Evolutionary conservation across 2,888 invertebrate genomes (phyloP), one percentile per base, ranked within the genome.

Genomic region (Nesidiocoris tenuis): DNA sequence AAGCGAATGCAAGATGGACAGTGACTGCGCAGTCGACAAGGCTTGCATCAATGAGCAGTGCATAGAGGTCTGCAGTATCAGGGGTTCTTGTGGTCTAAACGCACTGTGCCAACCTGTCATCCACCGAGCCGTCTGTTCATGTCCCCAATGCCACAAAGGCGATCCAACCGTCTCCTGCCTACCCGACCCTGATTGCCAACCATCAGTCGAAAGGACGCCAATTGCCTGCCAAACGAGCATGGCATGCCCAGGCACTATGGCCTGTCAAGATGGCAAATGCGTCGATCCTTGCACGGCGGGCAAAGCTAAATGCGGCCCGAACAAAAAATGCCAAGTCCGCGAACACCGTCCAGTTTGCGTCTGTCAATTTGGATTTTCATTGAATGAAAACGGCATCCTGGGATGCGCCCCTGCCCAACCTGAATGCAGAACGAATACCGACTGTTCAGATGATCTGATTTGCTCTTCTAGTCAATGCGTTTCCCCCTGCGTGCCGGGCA

Each of bases 11-110:
- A 90, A 90, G 87, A 90, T 90, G 86, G 94, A 95, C 88, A 88
- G 90, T 87, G 94, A 94, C 87, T 96, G 95, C 87, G 90, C 93
- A 81, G 91, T 91, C 86, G 94, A 95, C 86, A 92, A 93, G 87
- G 92, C 94, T 84, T 96, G 95, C 87, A 89, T 94, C 86, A 92
- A 92, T 86, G 90, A 91, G 85, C 91, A 92, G 86, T 96, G 95
- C 86, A 89, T 92, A 85, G 94, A 95, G 86, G 95, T 95, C 80
- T 96, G 95, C 87, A 90, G 90, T 83, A 88, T 94, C 83, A 90
- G 93, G 82, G 94, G 92, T 82, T 92, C 91, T 80, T 96, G 96
- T 84, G 95, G 95, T 80, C 88, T 90, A 82, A 95, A 95, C 85
- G 95, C 96, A 79, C 87, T 94, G 79, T 96, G 96, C 85, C 90